Evolutionary conservation across 2,797 vertebrate species (phyloP), one percentile per base, ranked within the genome.

Genomic region (Diglossa cyanea): DNA sequence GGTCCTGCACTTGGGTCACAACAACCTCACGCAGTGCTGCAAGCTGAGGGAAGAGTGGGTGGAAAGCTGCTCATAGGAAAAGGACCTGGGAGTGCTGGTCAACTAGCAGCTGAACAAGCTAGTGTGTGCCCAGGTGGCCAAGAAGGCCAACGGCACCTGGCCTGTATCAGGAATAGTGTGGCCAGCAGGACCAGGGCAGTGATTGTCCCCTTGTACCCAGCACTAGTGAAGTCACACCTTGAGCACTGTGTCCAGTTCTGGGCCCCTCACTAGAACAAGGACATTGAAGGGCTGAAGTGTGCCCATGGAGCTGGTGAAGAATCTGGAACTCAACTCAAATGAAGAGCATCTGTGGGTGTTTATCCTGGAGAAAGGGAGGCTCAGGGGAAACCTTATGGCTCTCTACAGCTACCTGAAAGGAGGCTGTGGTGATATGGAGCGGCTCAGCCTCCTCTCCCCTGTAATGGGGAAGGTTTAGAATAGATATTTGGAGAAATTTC

Each of bases 231-330:
- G 31, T 6, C 18, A 10, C 55, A 42, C 18, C 47, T 48, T 0
- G 1, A 62, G 25, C 7, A 4, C 18, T 55, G 40, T n/a, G n/a
- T 37, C 28, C 31, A 37, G 23, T 37, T 48, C 24, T 88, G 55
- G n/a, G 48, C 4, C 11, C 9, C 19, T 55, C 55, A n/a, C 19
- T 39, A 13, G 28, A 62, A 13, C 1, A 48, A 67, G 2, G 28
- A 11, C 2, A 9, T 5, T 30, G 53, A 60, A 21, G 53, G 17
- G 17, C 45, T 60, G 24, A 11, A 82, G 7, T 0, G 0, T 33
- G 37, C 50, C 24, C 24, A 7, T 7, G 20, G 12, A 33, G 8
- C 28, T 50, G n/a, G 24, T 39, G 63, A 57, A 57, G 17, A 31
- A 24, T 33, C 48, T 50, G n/a, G 37, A 50, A n/a, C 24, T 42